These are phyloP conservation scores for Melanotaenia trifasciata DNA, from an alignment of 2,797 vertebrate species.

Conservation along the genomic window DNA sequence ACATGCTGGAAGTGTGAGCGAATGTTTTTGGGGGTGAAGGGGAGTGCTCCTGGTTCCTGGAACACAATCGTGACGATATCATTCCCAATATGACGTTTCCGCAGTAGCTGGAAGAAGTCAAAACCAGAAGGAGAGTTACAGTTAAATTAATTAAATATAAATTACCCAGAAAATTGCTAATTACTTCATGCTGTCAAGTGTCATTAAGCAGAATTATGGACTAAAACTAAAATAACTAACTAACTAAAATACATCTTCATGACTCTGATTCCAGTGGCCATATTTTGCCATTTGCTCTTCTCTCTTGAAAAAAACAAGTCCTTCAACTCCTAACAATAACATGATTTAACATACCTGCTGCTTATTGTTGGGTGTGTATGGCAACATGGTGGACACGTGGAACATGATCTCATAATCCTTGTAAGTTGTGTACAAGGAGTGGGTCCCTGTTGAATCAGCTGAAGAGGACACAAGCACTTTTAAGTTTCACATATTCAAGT, in stretches of 20 bases:
- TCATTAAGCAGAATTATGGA: not conserved
- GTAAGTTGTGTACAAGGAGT: conserved; percentile 94
- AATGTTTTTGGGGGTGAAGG: conserved; percentile 98
- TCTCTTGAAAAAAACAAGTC: no score
- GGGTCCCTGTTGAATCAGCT: conserved; percentile 97
- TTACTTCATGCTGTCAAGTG: no score
- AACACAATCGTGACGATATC: conserved; percentile 98
- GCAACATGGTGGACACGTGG: conserved; percentile 96
- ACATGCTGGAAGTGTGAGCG: conserved; percentile 98
- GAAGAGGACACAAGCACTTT: conserved; percentile 19
- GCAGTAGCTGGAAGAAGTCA: conserved; percentile 84
- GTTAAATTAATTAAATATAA: not conserved
- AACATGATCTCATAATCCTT: conserved; percentile 99
- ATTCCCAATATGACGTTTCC: conserved; percentile 97
- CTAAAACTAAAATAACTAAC: no score
- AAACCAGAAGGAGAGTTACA: conserved; percentile 3
- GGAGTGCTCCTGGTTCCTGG: conserved; percentile 95
- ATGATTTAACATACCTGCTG: conserved; percentile 87
- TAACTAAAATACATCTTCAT: not conserved
- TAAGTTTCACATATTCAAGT: conserved; percentile 11
- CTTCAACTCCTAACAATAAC: not conserved
- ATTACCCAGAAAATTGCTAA: not conserved
- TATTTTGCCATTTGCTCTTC: not conserved
- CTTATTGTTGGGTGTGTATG: conserved; percentile 98
- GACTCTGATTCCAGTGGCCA: not conserved